These are phyloP conservation scores for Adineta ricciae DNA, from an alignment of 2,888 invertebrate species.

Conservation along the genomic window DNA sequence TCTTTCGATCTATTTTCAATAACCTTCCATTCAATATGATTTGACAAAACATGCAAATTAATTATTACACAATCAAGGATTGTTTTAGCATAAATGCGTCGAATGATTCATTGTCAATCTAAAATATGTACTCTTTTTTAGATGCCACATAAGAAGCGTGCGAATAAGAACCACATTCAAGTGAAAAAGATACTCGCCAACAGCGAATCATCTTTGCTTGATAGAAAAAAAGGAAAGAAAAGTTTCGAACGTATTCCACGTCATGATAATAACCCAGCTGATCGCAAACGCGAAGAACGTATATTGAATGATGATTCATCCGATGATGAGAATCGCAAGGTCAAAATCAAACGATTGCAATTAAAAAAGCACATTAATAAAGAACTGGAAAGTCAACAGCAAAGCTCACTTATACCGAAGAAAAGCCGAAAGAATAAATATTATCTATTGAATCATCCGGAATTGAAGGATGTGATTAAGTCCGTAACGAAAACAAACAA, in stretches of 20 bases:
- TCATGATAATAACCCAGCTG: background rate
- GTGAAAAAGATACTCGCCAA: background rate
- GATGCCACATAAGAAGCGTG: slow-evolving; percentile 21
- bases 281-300: background rate
- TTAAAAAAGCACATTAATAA: slow-evolving; percentile 16
- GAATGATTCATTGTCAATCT: background rate
- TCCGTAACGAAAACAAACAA: background rate
- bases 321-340: background rate
- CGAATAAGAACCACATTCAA: background rate
- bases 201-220: background rate
- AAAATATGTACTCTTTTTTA: background rate
- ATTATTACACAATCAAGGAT: background rate
- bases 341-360: background rate
- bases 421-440: slow-evolving; percentile 34
- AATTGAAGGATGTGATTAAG: slow-evolving; percentile 8
- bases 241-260: background rate
- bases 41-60: background rate
- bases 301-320: background rate
- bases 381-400: background rate
- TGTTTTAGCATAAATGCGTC: background rate
- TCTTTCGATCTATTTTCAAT: background rate
- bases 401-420: slow-evolving; percentile 17
- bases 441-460: slow-evolving; percentile 33
- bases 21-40: background rate
- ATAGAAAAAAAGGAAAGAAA: background rate